A percentile compares a stretch with the other conserved stretches of the same genome.
Evolutionary conservation across 2,113 vertebrate species (phyloP).

Genomic region (Brachyhypopomus gauderio): DNA sequence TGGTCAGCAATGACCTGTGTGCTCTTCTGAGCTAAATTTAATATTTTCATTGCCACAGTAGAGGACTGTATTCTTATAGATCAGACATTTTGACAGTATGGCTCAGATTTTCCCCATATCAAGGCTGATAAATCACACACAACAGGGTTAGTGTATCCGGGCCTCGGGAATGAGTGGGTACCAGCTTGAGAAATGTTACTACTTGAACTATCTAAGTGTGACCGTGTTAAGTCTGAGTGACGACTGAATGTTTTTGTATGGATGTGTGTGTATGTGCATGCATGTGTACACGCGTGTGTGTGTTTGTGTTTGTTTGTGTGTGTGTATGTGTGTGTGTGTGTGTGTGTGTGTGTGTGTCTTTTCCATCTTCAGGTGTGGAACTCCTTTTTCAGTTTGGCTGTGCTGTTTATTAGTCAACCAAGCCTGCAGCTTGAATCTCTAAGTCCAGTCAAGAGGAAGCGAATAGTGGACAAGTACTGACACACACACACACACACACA

Average conservation of each 20-base stretch:
- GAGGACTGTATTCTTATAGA: no score
- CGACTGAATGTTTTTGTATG: not conserved
- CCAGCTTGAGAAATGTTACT: no score
- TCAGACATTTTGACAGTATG: no score
- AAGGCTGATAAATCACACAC: no score
- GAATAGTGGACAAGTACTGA: conserved; percentile 90
- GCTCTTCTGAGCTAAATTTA: no score
- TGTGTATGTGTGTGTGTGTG: not conserved
- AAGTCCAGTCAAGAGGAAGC: conserved; percentile 89
- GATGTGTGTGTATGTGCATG: conserved; percentile 17
- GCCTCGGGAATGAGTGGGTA: no score
- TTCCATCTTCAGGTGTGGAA: conserved; percentile 87
- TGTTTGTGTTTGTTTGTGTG: conserved; percentile 2
- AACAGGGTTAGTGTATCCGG: no score
- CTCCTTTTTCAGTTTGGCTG: conserved; percentile 96
- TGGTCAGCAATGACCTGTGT: no score
- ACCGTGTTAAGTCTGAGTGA: conserved; percentile 61
- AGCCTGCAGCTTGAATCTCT: conserved; percentile 92
- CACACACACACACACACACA: no score
- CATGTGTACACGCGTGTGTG: no score
- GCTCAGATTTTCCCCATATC: no score
- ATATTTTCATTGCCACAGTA: no score
- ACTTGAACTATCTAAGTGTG: not conserved
- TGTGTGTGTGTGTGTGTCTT: conserved; percentile 26
- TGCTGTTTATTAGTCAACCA: conserved; percentile 97